Evolutionary conservation across 2,888 invertebrate species (phyloP).

Genomic region (Drosophila niveifrons): DNA sequence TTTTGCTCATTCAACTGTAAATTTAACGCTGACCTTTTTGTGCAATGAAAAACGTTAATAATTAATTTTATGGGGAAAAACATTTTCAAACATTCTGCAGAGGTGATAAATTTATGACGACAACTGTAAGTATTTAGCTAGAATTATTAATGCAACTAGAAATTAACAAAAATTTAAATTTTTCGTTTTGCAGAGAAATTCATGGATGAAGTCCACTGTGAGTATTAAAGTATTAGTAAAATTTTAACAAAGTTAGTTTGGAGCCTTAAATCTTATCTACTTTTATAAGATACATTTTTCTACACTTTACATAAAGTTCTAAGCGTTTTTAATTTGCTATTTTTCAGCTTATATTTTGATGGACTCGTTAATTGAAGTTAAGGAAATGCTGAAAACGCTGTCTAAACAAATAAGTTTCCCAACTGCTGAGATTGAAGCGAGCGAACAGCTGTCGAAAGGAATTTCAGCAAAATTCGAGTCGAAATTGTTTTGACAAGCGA

Average conservation of each 20-base stretch:
- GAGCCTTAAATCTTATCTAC: no score
- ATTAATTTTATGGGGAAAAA: neutral
- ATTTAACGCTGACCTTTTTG: neutral
- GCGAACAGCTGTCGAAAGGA: neutral
- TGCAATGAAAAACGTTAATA: neutral
- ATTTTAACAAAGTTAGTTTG: no score
- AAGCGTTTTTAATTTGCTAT: no score
- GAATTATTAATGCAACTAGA: neutral
- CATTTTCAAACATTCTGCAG: neutral
- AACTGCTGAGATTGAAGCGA: neutral
- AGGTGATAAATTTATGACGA: neutral
- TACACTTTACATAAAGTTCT: no score
- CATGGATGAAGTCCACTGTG: no score
- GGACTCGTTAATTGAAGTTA: no score
- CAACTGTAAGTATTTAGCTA: neutral
- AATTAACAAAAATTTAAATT: neutral
- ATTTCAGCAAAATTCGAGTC: neutral
- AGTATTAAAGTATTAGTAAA: no score
- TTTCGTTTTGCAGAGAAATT: no score
- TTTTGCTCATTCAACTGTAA: neutral
- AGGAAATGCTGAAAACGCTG: no score
- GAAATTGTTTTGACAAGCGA: conserved; percentile 10
- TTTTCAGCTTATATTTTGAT: no score
- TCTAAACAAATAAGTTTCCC: neutral
- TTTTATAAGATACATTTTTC: no score